Base-by-base conservation (phyloP, 2,113 vertebrate species). In the Stercorarius parasiticus region DNA sequence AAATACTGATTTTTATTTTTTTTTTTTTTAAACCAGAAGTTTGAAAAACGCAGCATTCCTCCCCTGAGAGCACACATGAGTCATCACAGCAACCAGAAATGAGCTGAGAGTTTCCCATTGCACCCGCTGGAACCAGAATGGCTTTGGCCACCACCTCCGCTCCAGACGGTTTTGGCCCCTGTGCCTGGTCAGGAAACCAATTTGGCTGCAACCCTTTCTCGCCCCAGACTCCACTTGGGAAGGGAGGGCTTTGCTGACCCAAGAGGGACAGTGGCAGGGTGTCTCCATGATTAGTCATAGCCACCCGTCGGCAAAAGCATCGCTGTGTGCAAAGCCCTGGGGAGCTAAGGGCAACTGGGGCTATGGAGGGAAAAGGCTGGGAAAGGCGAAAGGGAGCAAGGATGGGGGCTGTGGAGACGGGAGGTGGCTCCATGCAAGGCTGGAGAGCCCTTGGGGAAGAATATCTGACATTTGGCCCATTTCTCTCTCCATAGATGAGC, bases 141-240 rank as follows among this genome's bases (percentile, higher is more conserved):
- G 34, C 72, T 83, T 72, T 88, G 73, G 80, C 83, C 42, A 87
- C 86, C 90, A 87, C 86, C 90, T 70, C 50, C 1, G 10, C 22
- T 80, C 53, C 70, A 67, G 67, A 23, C 22, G 15, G 30, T 80
- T 78, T 85, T 97, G 92, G 81, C 74, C 77, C 14, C 42, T 27
- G 5, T 70, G n/a, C 43, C 32, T 67, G 45, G 59, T 93, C 93
- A 97, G 96, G 93, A 98, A 97, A 88, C 65, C 56, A 25, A 10
- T 62, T 82, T 94, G 95, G 95, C 95, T 20, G 11, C 71, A 86
- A 73, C 20, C 2, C 1, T 72, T 80, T 59, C 76, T 97, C 0
- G 0, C 59, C 43, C 69, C 7, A 6, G 38, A 42, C 62, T 90
- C 78, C 11, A 2, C 20, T 29, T 49, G 80, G 81, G 71, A 84